Percentiles rank a stretch among this genome's conserved stretches.
Evolutionary conservation across 2,797 vertebrate species (phyloP).

Genomic region (Microcaecilia unicolor): DNA sequence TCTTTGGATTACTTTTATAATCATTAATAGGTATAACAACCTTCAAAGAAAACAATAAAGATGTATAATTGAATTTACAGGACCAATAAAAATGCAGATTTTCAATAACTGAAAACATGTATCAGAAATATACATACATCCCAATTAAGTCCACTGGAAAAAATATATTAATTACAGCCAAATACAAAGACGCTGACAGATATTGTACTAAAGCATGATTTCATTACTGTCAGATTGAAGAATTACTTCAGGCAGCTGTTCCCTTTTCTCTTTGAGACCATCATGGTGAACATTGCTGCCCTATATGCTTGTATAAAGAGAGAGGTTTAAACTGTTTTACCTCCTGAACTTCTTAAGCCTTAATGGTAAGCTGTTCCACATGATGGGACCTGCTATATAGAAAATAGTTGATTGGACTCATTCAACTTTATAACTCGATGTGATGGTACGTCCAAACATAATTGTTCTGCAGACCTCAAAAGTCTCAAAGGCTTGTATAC

Average conservation of each 20-base stretch:
- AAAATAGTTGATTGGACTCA: too few species aligned
- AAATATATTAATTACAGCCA: conserved; percentile 4
- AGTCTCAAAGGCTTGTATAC: too few species aligned
- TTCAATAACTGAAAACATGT: background rate
- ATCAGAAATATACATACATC: background rate
- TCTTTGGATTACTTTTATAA: too few species aligned
- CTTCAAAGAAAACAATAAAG: background rate
- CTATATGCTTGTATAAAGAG: too few species aligned
- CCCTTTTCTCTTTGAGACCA: background rate
- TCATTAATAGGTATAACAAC: too few species aligned
- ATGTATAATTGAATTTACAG: background rate
- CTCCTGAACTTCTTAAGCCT: too few species aligned
- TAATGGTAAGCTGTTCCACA: too few species aligned
- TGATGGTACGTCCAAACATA: too few species aligned
- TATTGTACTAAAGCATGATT: background rate
- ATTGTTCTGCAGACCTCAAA: too few species aligned
- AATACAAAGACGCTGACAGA: conserved; percentile 1
- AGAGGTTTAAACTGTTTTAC: too few species aligned
- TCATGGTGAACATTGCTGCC: background rate
- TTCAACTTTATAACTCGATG: too few species aligned
- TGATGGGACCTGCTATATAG: too few species aligned
- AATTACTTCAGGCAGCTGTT: background rate
- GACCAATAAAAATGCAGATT: background rate
- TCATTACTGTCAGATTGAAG: conserved; percentile 1
- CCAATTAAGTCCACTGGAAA: conserved; percentile 1